Evolutionary conservation across 2,113 vertebrate species (phyloP).

Genomic region (Neogobius melanostomus): DNA sequence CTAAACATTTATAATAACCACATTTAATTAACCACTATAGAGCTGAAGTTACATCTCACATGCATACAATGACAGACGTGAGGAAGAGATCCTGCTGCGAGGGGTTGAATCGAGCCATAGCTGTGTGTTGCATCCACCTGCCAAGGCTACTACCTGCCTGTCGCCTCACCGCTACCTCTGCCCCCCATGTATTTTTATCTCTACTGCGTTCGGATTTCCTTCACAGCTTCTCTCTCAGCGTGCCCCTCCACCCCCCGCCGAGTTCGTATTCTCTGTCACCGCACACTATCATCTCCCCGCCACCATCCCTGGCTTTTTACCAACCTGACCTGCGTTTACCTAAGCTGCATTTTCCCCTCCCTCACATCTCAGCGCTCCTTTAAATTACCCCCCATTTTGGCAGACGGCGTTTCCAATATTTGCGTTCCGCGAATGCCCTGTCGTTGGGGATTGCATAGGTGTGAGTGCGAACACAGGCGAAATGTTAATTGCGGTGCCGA

Average conservation of each 20-base stretch:
- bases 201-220: constrained; percentile 10
- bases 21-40: too few relatives aligned
- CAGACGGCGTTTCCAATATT: constrained; percentile 72
- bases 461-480: constrained; percentile 49
- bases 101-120: not conserved
- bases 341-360: constrained; percentile 23
- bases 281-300: constrained; percentile 52
- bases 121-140: constrained; percentile 9
- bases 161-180: constrained; percentile 7
- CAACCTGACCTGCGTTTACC: constrained; percentile 56
- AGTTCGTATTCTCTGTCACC: constrained; percentile 57
- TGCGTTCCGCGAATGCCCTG: constrained; percentile 67
- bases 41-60: too few relatives aligned
- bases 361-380: constrained; percentile 36
- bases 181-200: constrained; percentile 17
- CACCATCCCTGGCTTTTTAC: constrained; percentile 34
- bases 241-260: constrained; percentile 38
- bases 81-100: not conserved
- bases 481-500: constrained; percentile 67
- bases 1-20: too few relatives aligned
- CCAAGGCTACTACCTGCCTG: constrained; percentile 27
- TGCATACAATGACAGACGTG: not conserved
- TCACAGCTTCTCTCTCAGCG: constrained; percentile 53
- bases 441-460: constrained; percentile 65
- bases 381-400: constrained; percentile 54